Conservation (phyloP, 2,797 vertebrate genomes). For the Melanotaenia maccullochi region DNA sequence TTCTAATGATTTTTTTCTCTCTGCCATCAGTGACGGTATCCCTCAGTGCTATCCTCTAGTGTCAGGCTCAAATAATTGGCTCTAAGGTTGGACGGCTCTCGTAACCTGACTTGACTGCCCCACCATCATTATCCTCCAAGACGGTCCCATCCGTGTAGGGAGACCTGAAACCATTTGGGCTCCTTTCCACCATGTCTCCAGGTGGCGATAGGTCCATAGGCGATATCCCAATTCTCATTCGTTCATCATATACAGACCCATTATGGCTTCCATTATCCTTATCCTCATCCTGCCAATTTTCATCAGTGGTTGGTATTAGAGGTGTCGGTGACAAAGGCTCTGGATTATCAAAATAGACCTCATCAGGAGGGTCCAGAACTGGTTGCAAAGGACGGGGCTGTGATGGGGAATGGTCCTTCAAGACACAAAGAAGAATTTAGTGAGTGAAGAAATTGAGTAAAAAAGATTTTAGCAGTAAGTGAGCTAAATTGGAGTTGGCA, state of each 20-base stretch:
- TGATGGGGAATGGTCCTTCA: neutral
- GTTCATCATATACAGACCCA: accelerated
- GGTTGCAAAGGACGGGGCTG: accelerated
- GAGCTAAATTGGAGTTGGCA: neutral
- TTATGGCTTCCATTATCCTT: too few species aligned
- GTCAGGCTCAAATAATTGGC: neutral
- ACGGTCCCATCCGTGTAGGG: neutral
- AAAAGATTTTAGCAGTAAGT: neutral
- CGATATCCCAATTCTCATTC: accelerated
- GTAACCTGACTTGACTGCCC: neutral
- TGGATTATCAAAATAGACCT: neutral
- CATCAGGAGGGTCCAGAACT: accelerated
- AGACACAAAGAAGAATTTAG: slow-evolving; percentile 11
- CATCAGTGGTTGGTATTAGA: accelerated
- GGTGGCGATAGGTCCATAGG: accelerated
- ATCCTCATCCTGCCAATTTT: too few species aligned
- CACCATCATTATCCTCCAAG: slow-evolving; percentile 13
- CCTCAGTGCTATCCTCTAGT: slow-evolving; percentile 29
- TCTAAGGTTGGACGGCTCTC: neutral
- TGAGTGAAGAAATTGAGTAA: neutral
- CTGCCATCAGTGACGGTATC: slow-evolving; percentile 2
- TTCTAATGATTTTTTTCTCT: neutral
- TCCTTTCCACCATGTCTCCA: accelerated
- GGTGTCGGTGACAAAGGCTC: neutral
- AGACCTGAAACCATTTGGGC: accelerated